These are phyloP conservation scores for Pionites leucogaster DNA, from an alignment of 2,113 vertebrate genomes.

Conservation along the genomic window DNA sequence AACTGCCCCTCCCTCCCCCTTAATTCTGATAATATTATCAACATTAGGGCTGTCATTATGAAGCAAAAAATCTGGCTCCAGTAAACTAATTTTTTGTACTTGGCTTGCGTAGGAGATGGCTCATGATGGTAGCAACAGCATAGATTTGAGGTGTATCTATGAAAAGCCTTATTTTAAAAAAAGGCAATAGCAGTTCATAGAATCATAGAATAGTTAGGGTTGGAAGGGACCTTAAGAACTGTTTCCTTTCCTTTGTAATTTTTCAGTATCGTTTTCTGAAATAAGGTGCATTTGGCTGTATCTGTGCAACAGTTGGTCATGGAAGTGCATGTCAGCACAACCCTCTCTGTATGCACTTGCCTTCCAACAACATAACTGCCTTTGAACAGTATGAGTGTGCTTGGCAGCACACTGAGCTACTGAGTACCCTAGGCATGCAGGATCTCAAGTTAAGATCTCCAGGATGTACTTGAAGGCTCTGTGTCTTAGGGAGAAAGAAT, in stretches of 20 bases:
- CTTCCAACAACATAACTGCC: neutral
- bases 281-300: neutral
- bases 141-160: neutral
- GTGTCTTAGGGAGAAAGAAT: neutral
- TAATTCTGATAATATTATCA: neutral
- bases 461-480: neutral
- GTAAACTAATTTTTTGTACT: neutral
- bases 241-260: neutral
- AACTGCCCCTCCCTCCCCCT: fast-evolving
- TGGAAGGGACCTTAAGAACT: neutral
- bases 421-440: neutral
- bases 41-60: neutral
- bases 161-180: neutral
- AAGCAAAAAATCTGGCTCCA: neutral
- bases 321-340: neutral
- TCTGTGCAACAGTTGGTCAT: neutral
- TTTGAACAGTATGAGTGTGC: neutral
- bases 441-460: neutral
- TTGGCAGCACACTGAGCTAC: neutral
- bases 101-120: neutral
- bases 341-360: neutral
- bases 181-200: neutral
- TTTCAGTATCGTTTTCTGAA: neutral
- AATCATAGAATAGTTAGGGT: too few species aligned
- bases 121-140: neutral